Evolutionary conservation across 2,888 invertebrate genomes (phyloP).

Genomic region (Aspidiotus rigidus): DNA sequence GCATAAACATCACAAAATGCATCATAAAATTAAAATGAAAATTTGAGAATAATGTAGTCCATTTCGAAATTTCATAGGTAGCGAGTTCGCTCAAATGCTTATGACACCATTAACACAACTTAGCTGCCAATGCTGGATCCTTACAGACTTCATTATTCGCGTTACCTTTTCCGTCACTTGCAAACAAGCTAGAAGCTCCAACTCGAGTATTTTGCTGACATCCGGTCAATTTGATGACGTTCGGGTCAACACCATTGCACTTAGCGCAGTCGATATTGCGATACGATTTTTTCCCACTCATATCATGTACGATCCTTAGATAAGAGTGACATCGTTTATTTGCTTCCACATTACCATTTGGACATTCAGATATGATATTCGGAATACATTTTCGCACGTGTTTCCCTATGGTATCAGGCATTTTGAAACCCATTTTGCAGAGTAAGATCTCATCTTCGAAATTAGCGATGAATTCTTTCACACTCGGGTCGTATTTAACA

Average conservation of each 20-base stretch:
- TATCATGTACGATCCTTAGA: conserved; percentile 44
- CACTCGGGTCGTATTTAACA: not conserved
- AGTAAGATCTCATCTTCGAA: conserved; percentile 5
- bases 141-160: not conserved
- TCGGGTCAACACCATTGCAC: conserved; percentile 41
- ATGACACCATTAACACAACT: conserved; percentile 5
- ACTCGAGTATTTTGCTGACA: conserved; percentile 1
- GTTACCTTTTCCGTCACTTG: conserved; percentile 1
- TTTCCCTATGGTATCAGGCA: not conserved
- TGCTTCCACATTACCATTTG: conserved; percentile 41
- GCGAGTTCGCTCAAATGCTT: not conserved
- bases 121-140: conserved; percentile 7
- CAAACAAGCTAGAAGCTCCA: conserved; percentile 12
- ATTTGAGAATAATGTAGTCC: not conserved
- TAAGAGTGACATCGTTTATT: conserved; percentile 42
- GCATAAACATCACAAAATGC: not conserved
- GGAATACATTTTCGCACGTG: conserved; percentile 43
- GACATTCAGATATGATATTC: conserved; percentile 41
- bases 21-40: not conserved
- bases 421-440: conserved; percentile 15
- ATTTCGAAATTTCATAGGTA: too few species aligned
- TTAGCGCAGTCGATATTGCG: conserved; percentile 46
- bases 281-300: conserved; percentile 41
- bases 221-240: conserved; percentile 4
- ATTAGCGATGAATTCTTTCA: not conserved